Conservation (phyloP, 2,113 vertebrate genomes). For the Propithecus coquereli region DNA sequence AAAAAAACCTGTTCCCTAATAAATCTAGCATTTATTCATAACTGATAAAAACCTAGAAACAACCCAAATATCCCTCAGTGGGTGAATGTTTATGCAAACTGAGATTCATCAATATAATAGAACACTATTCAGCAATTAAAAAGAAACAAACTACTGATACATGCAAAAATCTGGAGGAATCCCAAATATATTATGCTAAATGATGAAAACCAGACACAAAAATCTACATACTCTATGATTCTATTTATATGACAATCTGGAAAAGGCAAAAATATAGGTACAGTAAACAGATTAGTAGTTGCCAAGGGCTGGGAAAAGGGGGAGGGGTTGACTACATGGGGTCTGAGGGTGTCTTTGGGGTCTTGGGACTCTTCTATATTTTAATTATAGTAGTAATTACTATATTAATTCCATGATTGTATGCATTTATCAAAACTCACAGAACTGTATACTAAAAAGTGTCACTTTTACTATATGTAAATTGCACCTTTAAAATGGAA, state of each 20-base stretch:
- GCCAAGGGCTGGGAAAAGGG: neutral
- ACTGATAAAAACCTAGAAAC: neutral
- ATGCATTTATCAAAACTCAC: neutral
- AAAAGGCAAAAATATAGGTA: neutral
- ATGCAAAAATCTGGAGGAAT: neutral
- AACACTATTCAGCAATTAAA: neutral
- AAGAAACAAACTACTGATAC: neutral
- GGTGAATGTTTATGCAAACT: neutral
- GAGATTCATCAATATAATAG: neutral
- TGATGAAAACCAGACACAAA: neutral
- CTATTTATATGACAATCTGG: neutral
- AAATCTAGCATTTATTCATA: neutral
- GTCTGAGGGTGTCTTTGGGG: neutral
- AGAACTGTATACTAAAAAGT: neutral
- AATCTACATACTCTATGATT: neutral
- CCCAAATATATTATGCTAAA: neutral
- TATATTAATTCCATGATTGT: neutral
- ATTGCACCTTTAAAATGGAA: neutral
- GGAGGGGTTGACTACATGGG: neutral
- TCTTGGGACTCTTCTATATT: neutral
- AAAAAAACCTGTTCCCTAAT: neutral
- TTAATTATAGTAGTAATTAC: neutral
- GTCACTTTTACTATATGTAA: neutral
- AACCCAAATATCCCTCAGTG: neutral
- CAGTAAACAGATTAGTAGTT: neutral